phyloP scores from a whole-genome alignment of 2,797 vertebrate species.

The Amazonetta brasiliensis region DNA sequence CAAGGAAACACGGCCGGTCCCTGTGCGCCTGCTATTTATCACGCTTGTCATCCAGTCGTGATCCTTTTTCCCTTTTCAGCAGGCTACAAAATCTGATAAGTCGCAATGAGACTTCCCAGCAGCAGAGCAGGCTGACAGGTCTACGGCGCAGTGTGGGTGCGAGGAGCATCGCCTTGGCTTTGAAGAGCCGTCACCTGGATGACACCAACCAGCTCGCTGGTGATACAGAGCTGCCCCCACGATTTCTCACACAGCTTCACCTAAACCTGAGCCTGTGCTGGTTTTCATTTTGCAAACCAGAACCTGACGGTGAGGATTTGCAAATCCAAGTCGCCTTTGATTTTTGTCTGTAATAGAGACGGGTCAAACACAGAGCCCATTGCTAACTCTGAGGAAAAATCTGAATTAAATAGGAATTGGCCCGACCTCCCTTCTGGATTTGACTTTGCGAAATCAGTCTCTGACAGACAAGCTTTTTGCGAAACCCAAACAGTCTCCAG shows the following conservation, averaged over 20 bases:
- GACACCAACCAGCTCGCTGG: background rate
- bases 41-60: background rate
- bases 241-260: background rate
- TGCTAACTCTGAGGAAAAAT: constrained; percentile 37
- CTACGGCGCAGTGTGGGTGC: accelerated
- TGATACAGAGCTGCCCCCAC: background rate
- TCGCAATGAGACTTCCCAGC: background rate
- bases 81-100: background rate
- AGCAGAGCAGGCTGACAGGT: background rate
- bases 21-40: background rate
- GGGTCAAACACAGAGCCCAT: background rate
- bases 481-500: constrained; percentile 34
- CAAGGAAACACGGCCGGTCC: background rate
- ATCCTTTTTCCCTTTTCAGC: background rate
- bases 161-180: background rate
- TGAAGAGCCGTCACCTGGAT: background rate
- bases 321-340: constrained; percentile 50
- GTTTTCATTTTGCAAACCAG: constrained; percentile 43
- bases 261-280: background rate
- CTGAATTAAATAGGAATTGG: constrained; percentile 42
- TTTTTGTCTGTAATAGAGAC: constrained; percentile 44
- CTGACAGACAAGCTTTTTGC: constrained; percentile 34
- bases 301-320: constrained; percentile 62
- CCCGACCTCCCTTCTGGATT: constrained; percentile 16
- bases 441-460: background rate